These are phyloP conservation scores for Mamestra configurata DNA, from an alignment of 1,140 invertebrate genomes.

Conservation along the genomic window DNA sequence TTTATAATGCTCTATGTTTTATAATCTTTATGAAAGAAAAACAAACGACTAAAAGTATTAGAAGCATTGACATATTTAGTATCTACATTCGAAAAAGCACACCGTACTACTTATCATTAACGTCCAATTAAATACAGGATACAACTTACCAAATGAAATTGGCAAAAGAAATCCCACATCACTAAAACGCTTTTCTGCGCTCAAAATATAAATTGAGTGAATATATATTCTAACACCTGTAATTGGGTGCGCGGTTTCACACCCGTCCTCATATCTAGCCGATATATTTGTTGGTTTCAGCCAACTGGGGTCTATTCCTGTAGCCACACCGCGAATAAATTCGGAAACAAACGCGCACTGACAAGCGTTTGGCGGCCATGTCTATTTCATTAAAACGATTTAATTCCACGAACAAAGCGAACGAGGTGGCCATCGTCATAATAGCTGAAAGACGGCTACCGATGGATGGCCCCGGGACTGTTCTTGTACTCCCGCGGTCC, in stretches of 20 bases:
- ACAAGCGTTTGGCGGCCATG: conserved; percentile 34
- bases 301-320: conserved; percentile 24
- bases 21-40: too few species aligned
- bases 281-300: conserved; percentile 34
- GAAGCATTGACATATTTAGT: too few species aligned
- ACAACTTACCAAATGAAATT: not conserved
- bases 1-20: too few species aligned
- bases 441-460: too few species aligned
- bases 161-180: not conserved
- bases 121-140: not conserved
- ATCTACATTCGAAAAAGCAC: too few species aligned
- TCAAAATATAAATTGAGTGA: conserved; percentile 17
- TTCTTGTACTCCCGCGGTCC: too few species aligned
- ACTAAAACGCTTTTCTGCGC: not conserved
- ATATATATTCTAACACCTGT: conserved; percentile 42
- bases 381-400: conserved; percentile 14
- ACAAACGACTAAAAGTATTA: too few species aligned
- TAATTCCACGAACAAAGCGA: not conserved
- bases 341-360: conserved; percentile 42
- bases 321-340: conserved; percentile 36
- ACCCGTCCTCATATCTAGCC: not conserved
- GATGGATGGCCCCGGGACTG: too few species aligned
- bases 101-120: not conserved
- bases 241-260: conserved; percentile 22
- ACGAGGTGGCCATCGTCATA: too few species aligned